phyloP scores from a whole-genome alignment of 2,113 vertebrate species.

The Takifugu flavidus region DNA sequence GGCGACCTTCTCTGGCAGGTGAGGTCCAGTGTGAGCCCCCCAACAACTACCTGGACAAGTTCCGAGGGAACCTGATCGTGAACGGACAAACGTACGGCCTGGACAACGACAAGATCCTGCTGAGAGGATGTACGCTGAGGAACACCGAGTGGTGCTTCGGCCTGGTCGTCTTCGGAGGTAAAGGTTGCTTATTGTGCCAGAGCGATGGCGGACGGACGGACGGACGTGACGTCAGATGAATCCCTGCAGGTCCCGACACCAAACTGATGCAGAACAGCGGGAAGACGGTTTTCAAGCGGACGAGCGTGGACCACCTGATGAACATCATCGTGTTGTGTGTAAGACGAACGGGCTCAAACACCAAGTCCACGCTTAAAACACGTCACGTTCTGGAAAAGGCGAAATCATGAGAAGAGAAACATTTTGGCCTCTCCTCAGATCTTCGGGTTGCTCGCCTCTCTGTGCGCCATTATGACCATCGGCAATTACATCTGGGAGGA shows the following conservation, averaged over 20 bases:
- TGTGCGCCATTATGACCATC: slow-evolving; percentile 85
- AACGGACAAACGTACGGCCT: slow-evolving; percentile 72
- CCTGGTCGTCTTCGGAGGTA: slow-evolving; percentile 90
- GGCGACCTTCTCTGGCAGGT: slow-evolving; percentile 66
- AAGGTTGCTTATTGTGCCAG: too few relatives aligned
- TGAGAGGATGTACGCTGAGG: slow-evolving; percentile 87
- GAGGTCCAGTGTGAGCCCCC: slow-evolving; percentile 87
- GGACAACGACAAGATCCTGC: slow-evolving; percentile 87
- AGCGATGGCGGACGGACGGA: background rate
- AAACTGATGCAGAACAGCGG: slow-evolving; percentile 97
- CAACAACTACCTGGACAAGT: slow-evolving; percentile 90
- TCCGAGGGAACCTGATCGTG: slow-evolving; percentile 82
- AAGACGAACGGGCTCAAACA: slow-evolving; percentile 43
- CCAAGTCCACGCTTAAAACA: background rate
- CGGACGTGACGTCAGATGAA: background rate
- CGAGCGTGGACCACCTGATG: slow-evolving; percentile 87
- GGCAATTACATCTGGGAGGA: slow-evolving; percentile 87
- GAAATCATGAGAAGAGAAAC: background rate
- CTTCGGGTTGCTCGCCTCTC: slow-evolving; percentile 81
- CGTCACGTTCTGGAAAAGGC: background rate
- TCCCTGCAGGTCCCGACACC: slow-evolving; percentile 81
- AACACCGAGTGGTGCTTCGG: slow-evolving; percentile 98
- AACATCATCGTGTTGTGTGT: slow-evolving; percentile 88
- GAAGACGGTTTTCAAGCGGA: slow-evolving; percentile 86
- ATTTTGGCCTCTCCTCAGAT: slow-evolving; percentile 72